Conservation (phyloP, 2,113 vertebrate genomes). For the Anthoscopus minutus region DNA sequence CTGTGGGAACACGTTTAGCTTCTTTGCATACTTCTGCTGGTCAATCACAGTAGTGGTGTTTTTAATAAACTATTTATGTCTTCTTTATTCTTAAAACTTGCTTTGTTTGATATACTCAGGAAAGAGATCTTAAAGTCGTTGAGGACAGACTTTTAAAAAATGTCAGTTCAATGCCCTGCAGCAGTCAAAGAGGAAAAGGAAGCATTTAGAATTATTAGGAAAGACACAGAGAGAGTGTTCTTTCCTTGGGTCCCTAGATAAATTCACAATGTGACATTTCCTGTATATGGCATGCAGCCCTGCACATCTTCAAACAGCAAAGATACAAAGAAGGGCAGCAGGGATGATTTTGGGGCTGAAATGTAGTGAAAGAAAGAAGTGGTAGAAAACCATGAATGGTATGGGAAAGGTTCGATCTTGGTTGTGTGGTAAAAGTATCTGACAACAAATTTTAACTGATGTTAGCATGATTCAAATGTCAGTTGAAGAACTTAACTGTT, state of each 20-base stretch:
- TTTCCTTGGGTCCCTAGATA: neutral
- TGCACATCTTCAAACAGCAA: neutral
- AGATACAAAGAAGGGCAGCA: neutral
- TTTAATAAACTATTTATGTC: neutral
- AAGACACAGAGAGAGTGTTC: neutral
- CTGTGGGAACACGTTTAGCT: neutral
- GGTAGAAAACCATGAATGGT: neutral
- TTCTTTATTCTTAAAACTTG: neutral
- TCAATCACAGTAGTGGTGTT: neutral
- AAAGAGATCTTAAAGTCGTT: neutral
- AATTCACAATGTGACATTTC: neutral
- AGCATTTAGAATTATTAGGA: neutral
- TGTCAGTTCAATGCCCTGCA: neutral
- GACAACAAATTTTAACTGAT: neutral
- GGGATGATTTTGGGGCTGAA: neutral
- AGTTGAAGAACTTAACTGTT: neutral
- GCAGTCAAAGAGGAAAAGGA: neutral
- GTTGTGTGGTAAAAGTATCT: neutral
- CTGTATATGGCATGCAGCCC: neutral
- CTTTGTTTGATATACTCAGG: neutral
- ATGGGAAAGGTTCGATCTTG: neutral
- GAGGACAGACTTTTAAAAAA: neutral
- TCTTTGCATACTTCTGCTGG: neutral
- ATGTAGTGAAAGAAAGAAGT: neutral
- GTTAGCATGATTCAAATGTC: neutral